Percentiles rank a stretch among this genome's conserved stretches.
Evolutionary conservation across 2,113 vertebrate species (phyloP).

Genomic region (Donacobius atricapilla): DNA sequence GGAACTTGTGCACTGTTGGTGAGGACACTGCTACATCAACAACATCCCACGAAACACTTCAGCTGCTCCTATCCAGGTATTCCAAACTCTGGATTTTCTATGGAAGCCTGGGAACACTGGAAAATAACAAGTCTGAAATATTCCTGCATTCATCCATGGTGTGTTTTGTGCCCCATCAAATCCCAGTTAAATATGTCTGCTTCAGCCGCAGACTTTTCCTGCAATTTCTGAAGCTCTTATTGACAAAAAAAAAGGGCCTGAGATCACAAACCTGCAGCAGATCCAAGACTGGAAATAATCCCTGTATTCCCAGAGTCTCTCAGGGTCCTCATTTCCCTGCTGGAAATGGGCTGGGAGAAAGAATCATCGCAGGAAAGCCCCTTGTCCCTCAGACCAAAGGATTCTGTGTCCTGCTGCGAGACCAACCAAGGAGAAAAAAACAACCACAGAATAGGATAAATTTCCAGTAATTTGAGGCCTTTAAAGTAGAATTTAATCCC

Average conservation of each 20-base stretch:
- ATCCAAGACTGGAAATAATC: not conserved
- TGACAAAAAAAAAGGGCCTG: not conserved
- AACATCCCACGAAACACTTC: not conserved
- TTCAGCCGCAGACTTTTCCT: not conserved
- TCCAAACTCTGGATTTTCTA: not conserved
- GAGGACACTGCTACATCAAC: not conserved
- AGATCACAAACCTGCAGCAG: not conserved
- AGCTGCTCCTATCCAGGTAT: not conserved
- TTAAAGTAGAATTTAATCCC: not conserved
- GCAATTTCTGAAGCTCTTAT: not conserved
- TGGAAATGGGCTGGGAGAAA: not conserved
- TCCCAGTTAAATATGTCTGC: not conserved
- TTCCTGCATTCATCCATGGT: not conserved
- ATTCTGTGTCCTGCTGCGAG: rapidly evolving
- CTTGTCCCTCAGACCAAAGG: not conserved
- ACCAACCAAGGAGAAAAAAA: not conserved
- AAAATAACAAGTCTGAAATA: not conserved
- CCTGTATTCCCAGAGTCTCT: not conserved
- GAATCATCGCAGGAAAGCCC: not conserved
- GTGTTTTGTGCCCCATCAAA: not conserved
- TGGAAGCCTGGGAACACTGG: not conserved
- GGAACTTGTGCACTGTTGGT: not conserved
- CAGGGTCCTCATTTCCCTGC: not conserved
- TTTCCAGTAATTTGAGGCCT: not conserved
- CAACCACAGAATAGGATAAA: not conserved